phyloP scores from a whole-genome alignment of 2,888 invertebrate genomes.

The Melieria crassipennis region DNA sequence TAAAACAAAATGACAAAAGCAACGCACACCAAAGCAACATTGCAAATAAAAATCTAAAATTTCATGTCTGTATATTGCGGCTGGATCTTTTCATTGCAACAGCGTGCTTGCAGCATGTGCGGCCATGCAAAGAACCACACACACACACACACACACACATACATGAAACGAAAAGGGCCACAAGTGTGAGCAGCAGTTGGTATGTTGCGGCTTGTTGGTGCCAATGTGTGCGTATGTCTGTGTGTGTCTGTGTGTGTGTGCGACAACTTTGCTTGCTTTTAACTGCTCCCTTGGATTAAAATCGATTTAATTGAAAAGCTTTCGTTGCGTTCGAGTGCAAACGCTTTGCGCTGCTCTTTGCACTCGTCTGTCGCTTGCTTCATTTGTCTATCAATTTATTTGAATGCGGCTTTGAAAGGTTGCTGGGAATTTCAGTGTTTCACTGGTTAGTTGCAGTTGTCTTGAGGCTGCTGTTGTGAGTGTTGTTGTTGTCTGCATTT shows the following conservation, averaged over 20 bases:
- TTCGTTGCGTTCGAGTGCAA: constrained; percentile 7
- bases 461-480: no score
- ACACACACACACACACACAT: not conserved
- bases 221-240: not conserved
- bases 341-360: no score
- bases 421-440: no score
- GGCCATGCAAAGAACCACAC: not conserved
- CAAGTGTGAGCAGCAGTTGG: not conserved
- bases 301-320: constrained; percentile 30
- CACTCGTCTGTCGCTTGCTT: no score
- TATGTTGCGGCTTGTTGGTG: no score
- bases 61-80: not conserved
- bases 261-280: not conserved
- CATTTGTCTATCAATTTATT: no score
- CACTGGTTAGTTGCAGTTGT: no score
- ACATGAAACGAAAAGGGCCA: not conserved
- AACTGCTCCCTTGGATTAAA: constrained; percentile 24
- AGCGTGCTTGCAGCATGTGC: no score
- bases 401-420: no score
- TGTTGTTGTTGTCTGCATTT: no score
- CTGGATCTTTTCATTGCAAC: not conserved
- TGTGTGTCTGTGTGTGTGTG: not conserved
- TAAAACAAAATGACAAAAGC: constrained; percentile 3
- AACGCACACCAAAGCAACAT: not conserved
- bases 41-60: not conserved